These are phyloP conservation scores for Pangasius krempfi DNA, from an alignment of 2,797 vertebrate species.

Conservation along the genomic window DNA sequence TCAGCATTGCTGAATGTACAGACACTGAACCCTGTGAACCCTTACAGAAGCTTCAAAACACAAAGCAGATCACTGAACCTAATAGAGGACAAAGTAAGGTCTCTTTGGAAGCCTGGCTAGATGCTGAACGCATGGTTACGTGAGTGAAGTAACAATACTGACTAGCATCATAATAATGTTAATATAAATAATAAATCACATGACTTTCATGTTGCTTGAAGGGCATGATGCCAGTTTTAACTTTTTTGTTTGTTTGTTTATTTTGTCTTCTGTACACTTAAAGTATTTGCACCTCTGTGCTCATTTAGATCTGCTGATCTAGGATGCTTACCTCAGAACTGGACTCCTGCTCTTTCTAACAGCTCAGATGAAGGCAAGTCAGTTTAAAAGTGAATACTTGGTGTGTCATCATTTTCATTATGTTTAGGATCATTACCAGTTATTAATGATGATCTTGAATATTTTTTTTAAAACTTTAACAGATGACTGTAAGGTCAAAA, in stretches of 20 bases:
- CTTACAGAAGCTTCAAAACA: not conserved
- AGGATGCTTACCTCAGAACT: slow-evolving; percentile 5
- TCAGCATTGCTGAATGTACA: not conserved
- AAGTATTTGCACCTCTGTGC: not conserved
- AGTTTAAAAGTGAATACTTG: not conserved
- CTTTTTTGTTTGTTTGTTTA: not conserved
- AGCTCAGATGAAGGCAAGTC: slow-evolving; percentile 16
- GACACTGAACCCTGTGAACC: slow-evolving; percentile 2
- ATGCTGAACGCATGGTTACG: not conserved
- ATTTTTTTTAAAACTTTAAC: slow-evolving; percentile 20
- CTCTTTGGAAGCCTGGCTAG: not conserved
- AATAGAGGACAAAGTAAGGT: not conserved
- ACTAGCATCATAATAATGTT: not conserved
- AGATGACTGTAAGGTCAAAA: not conserved
- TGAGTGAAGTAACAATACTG: not conserved
- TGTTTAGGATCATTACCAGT: not conserved
- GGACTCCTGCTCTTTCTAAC: not conserved
- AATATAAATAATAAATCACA: not conserved
- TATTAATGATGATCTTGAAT: not conserved
- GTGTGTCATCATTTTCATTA: not conserved
- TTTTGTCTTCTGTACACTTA: slow-evolving; percentile 3
- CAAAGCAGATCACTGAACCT: not conserved
- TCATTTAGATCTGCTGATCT: slow-evolving; percentile 6
- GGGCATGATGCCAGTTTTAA: not conserved
- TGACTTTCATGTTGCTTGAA: not conserved